Conservation (phyloP, 2,888 invertebrate genomes). For the Branchellion lobata region DNA sequence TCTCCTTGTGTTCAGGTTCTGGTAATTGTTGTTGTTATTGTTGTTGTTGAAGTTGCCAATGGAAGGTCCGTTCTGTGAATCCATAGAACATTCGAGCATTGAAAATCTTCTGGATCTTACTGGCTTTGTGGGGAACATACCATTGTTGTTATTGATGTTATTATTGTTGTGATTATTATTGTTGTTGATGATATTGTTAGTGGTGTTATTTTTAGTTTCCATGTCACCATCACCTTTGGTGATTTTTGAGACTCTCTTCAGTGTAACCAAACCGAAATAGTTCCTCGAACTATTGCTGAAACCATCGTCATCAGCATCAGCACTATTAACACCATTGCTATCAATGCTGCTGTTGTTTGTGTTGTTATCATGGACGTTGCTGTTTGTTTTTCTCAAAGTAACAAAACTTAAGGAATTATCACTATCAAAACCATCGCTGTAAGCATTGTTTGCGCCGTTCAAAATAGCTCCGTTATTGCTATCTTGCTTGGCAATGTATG, state of each 20-base stretch:
- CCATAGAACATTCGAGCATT: neutral
- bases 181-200: neutral
- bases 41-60: neutral
- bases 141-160: neutral
- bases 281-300: neutral
- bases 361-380: neutral
- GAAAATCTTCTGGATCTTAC: conserved; percentile 12
- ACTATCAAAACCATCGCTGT: neutral
- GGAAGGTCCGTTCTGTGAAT: neutral
- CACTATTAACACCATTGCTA: neutral
- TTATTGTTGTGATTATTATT: conserved; percentile 4
- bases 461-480: neutral
- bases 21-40: neutral
- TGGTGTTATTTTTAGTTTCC: neutral
- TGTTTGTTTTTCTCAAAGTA: neutral
- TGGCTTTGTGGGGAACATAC: neutral
- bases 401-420: neutral
- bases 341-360: neutral
- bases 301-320: neutral
- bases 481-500: neutral
- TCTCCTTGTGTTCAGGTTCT: neutral
- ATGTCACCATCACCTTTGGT: neutral
- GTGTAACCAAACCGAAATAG: conserved; percentile 1
- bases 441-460: neutral
- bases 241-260: conserved; percentile 11